A percentile compares a stretch with the other conserved stretches of the same genome.
Evolutionary conservation across 2,888 invertebrate species (phyloP).

Genomic region (Rhamnusium bicolor): DNA sequence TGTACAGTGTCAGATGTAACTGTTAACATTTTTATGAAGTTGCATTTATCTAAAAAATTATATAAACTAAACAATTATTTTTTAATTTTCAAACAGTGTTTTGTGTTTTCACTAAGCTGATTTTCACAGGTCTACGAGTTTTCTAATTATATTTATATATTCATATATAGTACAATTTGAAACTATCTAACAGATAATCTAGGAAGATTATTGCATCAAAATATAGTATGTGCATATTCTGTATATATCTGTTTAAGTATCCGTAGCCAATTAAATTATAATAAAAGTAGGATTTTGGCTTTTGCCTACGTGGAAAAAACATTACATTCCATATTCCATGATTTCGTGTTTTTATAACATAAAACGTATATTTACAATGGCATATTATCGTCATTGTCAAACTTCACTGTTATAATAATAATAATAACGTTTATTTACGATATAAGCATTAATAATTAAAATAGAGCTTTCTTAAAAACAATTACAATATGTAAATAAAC

Average conservation of each 20-base stretch:
- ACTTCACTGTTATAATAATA: too few relatives aligned
- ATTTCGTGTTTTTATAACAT: neutral
- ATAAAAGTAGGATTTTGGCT: neutral
- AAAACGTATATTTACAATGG: neutral
- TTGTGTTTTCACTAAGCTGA: neutral
- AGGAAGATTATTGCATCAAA: neutral
- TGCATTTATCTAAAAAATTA: neutral
- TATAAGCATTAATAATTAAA: too few relatives aligned
- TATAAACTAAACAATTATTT: neutral
- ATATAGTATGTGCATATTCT: neutral
- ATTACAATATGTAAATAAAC: too few relatives aligned
- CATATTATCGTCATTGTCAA: too few relatives aligned
- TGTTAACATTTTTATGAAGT: neutral
- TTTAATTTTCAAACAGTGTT: neutral
- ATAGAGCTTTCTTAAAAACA: too few relatives aligned
- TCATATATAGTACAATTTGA: neutral
- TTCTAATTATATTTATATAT: neutral
- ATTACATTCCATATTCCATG: neutral
- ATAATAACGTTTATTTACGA: too few relatives aligned
- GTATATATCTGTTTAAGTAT: neutral
- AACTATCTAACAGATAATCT: constrained; percentile 13
- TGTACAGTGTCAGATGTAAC: too few relatives aligned
- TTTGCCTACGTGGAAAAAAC: neutral
- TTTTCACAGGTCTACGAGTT: neutral
- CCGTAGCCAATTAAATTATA: constrained; percentile 5